Conservation (phyloP, 2,888 invertebrate species). For the Pseudococcus longispinus region DNA sequence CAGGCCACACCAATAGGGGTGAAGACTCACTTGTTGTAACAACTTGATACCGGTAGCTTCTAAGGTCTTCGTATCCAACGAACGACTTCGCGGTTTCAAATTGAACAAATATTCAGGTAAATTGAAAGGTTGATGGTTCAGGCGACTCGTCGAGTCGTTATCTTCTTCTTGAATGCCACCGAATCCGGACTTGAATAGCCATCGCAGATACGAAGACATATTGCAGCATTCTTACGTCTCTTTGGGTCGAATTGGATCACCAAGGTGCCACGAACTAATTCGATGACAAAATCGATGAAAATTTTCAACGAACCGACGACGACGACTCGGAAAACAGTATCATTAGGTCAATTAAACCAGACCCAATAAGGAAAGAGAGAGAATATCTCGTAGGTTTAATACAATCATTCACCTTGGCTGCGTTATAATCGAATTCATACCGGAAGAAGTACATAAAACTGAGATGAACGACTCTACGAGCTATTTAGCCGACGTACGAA, state of each 20-base stretch:
- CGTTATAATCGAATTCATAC: conserved; percentile 16
- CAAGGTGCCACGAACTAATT: neutral
- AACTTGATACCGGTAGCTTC: conserved; percentile 73
- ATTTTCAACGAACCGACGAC: neutral
- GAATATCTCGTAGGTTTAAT: neutral
- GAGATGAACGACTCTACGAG: neutral
- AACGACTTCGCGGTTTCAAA: conserved; percentile 74
- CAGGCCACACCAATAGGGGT: neutral
- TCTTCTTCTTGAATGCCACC: conserved; percentile 22
- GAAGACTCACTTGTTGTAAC: conserved; percentile 66
- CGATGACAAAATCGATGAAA: neutral
- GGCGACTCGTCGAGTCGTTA: neutral
- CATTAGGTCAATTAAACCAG: neutral
- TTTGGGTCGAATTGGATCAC: neutral
- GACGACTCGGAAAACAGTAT: neutral
- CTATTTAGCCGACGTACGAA: neutral
- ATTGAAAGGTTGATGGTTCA: conserved; percentile 25
- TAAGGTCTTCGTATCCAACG: conserved; percentile 75
- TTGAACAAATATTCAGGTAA: conserved; percentile 41
- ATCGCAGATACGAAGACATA: conserved; percentile 75
- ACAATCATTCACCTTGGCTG: neutral
- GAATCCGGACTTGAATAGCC: conserved; percentile 66
- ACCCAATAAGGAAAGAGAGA: neutral
- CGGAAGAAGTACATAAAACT: neutral
- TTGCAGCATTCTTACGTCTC: conserved; percentile 45